phyloP scores from a whole-genome alignment of 2,797 vertebrate species.

The Centropyge bicolor region DNA sequence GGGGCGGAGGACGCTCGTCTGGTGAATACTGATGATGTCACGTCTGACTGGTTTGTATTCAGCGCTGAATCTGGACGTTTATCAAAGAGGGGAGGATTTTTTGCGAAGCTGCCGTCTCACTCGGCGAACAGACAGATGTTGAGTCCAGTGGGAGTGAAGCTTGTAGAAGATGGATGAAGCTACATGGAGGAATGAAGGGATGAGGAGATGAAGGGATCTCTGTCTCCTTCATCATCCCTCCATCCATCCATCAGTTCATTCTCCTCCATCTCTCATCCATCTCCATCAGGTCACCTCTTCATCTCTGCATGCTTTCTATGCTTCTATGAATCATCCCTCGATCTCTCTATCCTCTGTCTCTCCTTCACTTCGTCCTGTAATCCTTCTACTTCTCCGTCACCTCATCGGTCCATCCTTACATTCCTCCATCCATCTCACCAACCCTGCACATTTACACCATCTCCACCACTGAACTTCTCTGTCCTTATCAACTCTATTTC shows the following conservation, averaged over 20 bases:
- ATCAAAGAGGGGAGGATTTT: conserved; percentile 25
- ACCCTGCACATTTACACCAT: too few species aligned
- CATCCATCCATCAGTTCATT: background rate
- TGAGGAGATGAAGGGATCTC: background rate
- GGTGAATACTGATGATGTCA: conserved; percentile 63
- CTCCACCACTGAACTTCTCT: background rate
- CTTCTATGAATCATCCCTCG: background rate
- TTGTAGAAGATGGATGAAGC: conserved; percentile 31
- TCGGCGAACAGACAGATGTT: conserved; percentile 40
- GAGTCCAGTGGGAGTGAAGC: conserved; percentile 26
- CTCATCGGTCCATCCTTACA: background rate
- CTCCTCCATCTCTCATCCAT: background rate
- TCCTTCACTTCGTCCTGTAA: background rate
- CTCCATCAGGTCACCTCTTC: background rate
- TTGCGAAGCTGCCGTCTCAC: conserved; percentile 25
- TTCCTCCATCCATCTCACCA: background rate
- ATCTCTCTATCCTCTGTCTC: background rate
- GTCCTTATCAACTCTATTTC: too few species aligned
- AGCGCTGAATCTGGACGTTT: conserved; percentile 16
- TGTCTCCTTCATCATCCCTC: background rate
- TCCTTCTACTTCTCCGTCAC: background rate
- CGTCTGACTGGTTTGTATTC: conserved; percentile 53
- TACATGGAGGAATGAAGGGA: conserved; percentile 9
- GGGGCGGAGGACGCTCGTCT: background rate
- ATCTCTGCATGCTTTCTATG: background rate